These are phyloP conservation scores for Pseudomyrmex sp. DNA, from an alignment of 1,140 invertebrate species.

Conservation along the genomic window DNA sequence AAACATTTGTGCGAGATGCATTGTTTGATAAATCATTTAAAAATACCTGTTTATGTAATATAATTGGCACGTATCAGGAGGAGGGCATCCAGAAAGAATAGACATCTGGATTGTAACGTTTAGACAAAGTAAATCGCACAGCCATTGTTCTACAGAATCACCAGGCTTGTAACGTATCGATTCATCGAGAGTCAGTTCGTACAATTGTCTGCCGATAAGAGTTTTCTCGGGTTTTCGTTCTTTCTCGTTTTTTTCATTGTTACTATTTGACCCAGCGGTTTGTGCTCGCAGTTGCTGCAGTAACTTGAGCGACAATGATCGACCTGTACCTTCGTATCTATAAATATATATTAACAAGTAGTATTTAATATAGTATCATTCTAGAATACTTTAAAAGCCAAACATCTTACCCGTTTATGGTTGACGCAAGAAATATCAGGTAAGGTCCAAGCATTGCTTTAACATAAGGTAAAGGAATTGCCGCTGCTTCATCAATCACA, in stretches of 20 bases:
- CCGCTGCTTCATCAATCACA: conserved; percentile 99
- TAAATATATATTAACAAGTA: conserved; percentile 56
- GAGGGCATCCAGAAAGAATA: conserved; percentile 92
- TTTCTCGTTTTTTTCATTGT: conserved; percentile 80
- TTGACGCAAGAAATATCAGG: conserved; percentile 98
- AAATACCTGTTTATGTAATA: conserved; percentile 92
- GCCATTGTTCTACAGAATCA: conserved; percentile 96
- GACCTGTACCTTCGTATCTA: conserved; percentile 98
- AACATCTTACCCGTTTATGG: conserved; percentile 93
- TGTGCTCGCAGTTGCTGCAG: conserved; percentile 94
- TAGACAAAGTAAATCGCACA: conserved; percentile 96
- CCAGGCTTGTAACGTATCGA: conserved; percentile 97
- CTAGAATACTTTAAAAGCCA: neutral
- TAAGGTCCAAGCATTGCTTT: conserved; percentile 96
- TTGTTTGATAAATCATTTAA: conserved; percentile 8
- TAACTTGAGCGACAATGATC: conserved; percentile 97
- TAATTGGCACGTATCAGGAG: conserved; percentile 95
- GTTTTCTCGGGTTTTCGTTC: conserved; percentile 79
- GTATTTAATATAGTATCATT: neutral
- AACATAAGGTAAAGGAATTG: conserved; percentile 97
- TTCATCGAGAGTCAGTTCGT: conserved; percentile 93
- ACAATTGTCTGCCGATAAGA: conserved; percentile 83
- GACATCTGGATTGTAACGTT: conserved; percentile 90
- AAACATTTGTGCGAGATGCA: neutral
- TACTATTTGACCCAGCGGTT: conserved; percentile 81